These are phyloP conservation scores for Axis porcinus DNA, from an alignment of 2,113 vertebrate species.

Conservation along the genomic window DNA sequence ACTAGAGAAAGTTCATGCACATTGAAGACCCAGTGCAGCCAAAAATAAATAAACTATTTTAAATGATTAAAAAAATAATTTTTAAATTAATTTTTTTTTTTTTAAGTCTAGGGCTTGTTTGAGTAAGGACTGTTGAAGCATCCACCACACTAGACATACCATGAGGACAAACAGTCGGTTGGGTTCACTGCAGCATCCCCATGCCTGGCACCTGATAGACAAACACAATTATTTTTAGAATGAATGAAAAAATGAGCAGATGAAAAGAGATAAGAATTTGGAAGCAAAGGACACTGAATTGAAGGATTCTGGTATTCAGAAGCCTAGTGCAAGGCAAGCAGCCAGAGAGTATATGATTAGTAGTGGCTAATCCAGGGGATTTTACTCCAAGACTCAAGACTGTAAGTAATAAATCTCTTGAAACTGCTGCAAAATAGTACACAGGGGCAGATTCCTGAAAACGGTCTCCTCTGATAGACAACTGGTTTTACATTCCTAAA, in stretches of 20 bases:
- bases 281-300: background rate
- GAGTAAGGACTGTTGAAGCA: background rate
- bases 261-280: background rate
- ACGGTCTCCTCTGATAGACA: background rate
- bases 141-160: background rate
- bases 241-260: background rate
- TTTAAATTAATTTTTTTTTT: background rate
- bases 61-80: background rate
- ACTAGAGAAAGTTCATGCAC: background rate
- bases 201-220: background rate
- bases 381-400: background rate
- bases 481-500: background rate
- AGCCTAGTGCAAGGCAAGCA: background rate
- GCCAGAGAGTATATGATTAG: background rate
- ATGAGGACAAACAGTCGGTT: background rate
- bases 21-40: background rate
- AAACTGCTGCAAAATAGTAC: background rate
- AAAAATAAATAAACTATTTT: background rate
- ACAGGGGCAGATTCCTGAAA: background rate
- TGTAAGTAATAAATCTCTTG: background rate
- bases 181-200: background rate
- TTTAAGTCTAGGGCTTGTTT: background rate
- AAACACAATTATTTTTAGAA: background rate
- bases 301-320: background rate
- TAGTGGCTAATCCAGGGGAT: background rate